Conservation (phyloP, 2,113 vertebrate genomes). For the Potamarius usumacintae region DNA sequence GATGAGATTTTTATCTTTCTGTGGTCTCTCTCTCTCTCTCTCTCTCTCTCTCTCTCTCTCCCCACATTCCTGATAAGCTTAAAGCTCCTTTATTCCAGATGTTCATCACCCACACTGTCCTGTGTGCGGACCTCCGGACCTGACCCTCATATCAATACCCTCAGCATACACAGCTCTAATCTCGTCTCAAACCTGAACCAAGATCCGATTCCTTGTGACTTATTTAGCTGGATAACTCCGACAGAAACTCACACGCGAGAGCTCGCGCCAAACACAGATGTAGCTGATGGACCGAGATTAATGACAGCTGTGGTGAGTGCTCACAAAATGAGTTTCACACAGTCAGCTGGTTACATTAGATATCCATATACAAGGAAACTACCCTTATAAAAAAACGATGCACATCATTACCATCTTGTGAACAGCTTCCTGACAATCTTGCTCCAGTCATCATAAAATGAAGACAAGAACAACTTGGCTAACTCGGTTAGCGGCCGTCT, state of each 20-base stretch:
- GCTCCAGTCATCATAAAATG: neutral
- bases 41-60: conserved; percentile 49
- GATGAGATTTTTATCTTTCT: conserved; percentile 57
- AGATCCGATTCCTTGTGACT: neutral
- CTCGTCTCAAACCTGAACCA: conserved; percentile 1
- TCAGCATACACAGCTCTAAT: neutral
- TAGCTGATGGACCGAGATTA: neutral
- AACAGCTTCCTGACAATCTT: neutral
- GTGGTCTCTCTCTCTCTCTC: conserved; percentile 47
- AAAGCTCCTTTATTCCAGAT: conserved; percentile 30
- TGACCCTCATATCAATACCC: conserved; percentile 28
- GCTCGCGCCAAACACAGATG: neutral
- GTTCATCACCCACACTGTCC: conserved; percentile 37
- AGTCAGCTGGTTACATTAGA: neutral
- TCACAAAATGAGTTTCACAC: neutral
- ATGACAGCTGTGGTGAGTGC: neutral
- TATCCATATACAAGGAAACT: neutral
- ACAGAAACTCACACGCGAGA: neutral
- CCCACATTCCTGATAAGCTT: conserved; percentile 58
- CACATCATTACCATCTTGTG: neutral
- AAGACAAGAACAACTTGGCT: no score
- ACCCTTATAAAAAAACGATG: neutral
- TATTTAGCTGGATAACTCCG: neutral
- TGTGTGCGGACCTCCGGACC: conserved; percentile 49
- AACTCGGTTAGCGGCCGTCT: no score